Percentiles rank a stretch among this genome's conserved stretches.
phyloP scores from a whole-genome alignment of 2,888 invertebrate species.

The Pogonocherus hispidulus region DNA sequence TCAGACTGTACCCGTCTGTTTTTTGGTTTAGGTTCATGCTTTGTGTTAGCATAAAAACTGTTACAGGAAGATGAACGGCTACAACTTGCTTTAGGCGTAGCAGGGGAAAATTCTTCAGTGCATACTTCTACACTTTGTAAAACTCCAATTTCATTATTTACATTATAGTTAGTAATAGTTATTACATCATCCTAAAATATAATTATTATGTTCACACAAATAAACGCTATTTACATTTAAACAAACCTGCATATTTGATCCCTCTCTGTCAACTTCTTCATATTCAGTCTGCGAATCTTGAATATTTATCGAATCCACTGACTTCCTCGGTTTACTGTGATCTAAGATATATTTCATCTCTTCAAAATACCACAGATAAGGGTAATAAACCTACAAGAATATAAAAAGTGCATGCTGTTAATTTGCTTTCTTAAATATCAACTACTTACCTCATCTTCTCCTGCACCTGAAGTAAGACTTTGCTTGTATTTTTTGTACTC shows the following conservation, averaged over 20 bases:
- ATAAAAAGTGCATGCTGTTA: not conserved
- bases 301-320: not conserved
- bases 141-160: not conserved
- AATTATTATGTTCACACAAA: no score
- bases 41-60: not conserved
- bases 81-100: not conserved
- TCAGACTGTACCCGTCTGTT: not conserved
- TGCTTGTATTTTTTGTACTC: not conserved
- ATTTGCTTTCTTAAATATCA: no score
- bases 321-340: not conserved
- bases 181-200: not conserved
- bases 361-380: conserved; percentile 1
- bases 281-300: not conserved
- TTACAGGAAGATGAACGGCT: not conserved
- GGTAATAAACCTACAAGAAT: conserved; percentile 16
- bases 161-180: not conserved
- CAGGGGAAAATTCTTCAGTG: not conserved
- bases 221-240: no score
- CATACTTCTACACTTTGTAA: not conserved
- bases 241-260: not conserved
- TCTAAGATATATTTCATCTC: conserved; percentile 1
- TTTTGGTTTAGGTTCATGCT: not conserved
- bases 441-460: not conserved
- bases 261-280: not conserved
- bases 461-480: not conserved